Percentiles rank a stretch among this genome's conserved stretches.
Evolutionary conservation across 2,888 invertebrate genomes (phyloP).

Genomic region (Serripes groenlandicus): DNA sequence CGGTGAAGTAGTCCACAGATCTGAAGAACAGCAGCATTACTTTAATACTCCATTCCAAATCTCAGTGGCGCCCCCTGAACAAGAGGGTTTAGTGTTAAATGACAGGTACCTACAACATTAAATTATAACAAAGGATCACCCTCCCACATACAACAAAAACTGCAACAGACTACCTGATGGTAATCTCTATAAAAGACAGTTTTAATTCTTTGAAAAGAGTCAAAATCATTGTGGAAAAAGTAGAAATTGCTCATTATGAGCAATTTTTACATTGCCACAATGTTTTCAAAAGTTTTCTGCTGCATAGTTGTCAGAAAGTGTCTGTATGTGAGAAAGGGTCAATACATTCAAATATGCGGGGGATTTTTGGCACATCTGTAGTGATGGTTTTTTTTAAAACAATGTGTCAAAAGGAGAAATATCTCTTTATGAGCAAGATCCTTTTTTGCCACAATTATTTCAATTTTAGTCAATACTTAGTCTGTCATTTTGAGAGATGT

Average conservation of each 20-base stretch:
- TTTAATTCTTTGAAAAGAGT: background rate
- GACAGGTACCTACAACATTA: slow-evolving; percentile 92
- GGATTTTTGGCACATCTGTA: too few species aligned
- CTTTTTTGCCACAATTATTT: background rate
- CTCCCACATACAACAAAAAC: background rate
- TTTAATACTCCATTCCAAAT: slow-evolving; percentile 99
- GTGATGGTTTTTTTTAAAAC: slow-evolving; percentile 37
- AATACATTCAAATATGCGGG: too few species aligned
- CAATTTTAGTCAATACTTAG: too few species aligned
- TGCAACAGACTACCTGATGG: too few species aligned
- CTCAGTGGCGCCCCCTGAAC: slow-evolving; percentile 96
- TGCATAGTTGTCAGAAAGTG: too few species aligned
- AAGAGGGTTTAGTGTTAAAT: slow-evolving; percentile 93
- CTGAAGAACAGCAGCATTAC: slow-evolving; percentile 99
- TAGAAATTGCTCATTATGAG: too few species aligned
- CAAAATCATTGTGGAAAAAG: background rate
- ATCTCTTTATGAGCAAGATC: background rate
- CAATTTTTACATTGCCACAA: too few species aligned
- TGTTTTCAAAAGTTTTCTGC: too few species aligned
- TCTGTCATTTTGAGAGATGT: too few species aligned
- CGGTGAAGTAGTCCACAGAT: slow-evolving; percentile 92
- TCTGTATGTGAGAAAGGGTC: too few species aligned
- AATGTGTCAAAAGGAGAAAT: background rate
- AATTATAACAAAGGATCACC: background rate
- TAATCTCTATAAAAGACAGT: too few species aligned